These are phyloP conservation scores for Callorhinus ursinus DNA, from an alignment of 2,113 vertebrate genomes.

Conservation along the genomic window DNA sequence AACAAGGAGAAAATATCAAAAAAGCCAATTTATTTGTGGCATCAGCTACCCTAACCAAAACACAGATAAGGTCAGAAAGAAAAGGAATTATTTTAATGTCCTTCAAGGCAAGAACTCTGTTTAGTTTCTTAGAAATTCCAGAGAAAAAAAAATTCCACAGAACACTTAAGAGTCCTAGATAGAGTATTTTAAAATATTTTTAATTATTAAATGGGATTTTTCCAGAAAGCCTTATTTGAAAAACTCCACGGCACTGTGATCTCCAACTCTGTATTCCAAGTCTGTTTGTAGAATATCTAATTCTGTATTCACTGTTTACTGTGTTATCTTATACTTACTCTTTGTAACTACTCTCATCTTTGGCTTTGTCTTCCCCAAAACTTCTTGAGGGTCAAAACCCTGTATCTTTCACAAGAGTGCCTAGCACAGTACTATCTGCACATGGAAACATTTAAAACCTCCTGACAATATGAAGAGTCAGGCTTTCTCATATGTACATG, in stretches of 20 bases:
- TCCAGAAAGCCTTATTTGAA: neutral
- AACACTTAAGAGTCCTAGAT: neutral
- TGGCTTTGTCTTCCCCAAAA: neutral
- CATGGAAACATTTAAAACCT: neutral
- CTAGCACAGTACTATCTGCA: neutral
- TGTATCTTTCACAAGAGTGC: neutral
- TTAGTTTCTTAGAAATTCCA: conserved; percentile 36
- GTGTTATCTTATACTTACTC: neutral
- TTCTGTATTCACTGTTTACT: neutral
- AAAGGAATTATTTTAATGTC: conserved; percentile 17
- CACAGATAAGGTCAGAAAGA: neutral
- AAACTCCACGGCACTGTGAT: neutral
- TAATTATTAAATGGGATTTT: neutral
- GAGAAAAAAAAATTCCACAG: neutral
- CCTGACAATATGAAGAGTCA: neutral
- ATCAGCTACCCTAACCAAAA: conserved; percentile 8
- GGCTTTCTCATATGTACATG: neutral
- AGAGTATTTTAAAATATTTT: neutral
- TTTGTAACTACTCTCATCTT: neutral
- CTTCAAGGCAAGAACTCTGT: neutral
- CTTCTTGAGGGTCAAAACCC: neutral
- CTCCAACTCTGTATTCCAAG: neutral
- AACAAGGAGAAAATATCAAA: neutral
- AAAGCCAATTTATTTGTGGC: neutral
- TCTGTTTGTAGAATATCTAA: conserved; percentile 5